Percentiles rank a stretch among this genome's conserved stretches.
phyloP scores from a whole-genome alignment of 2,797 vertebrate genomes.

The Neosilurus hyrtlii region DNA sequence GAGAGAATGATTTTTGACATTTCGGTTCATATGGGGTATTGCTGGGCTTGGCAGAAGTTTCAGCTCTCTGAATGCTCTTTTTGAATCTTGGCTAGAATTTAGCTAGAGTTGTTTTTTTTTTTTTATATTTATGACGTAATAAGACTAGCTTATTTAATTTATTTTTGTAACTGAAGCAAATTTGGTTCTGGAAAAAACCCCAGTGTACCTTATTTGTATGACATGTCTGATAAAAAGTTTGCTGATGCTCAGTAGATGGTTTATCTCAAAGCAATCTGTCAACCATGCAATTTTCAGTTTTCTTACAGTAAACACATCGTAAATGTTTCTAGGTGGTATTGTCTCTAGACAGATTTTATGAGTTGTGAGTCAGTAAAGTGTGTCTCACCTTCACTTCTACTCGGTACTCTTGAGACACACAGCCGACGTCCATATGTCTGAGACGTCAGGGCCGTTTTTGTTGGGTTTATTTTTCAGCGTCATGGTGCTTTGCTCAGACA shows the following conservation, averaged over 20 bases:
- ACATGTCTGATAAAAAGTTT: background rate
- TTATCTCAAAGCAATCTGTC: background rate
- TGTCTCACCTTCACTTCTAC: constrained; percentile 20
- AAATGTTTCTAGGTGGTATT: background rate
- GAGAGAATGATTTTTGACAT: no score
- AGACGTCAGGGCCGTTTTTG: background rate
- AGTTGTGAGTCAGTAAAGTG: constrained; percentile 13
- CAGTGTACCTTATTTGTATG: background rate
- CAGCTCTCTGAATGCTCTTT: no score
- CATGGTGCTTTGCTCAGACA: constrained; percentile 51
- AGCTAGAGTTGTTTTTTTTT: background rate
- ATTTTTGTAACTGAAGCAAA: background rate
- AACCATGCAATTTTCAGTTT: constrained; percentile 42
- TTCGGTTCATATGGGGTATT: no score
- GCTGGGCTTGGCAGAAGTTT: no score
- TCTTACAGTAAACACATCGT: constrained; percentile 48
- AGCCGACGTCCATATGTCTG: constrained; percentile 48
- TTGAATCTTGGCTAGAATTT: background rate
- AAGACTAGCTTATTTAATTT: background rate
- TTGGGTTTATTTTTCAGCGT: constrained; percentile 55
- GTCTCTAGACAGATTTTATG: constrained; percentile 10
- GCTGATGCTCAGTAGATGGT: background rate
- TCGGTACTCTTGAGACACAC: constrained; percentile 36
- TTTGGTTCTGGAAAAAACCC: background rate
- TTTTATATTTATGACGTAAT: background rate